Base-by-base conservation (phyloP, 2,797 vertebrate genomes). In the Zenarchopterus dispar region DNA sequence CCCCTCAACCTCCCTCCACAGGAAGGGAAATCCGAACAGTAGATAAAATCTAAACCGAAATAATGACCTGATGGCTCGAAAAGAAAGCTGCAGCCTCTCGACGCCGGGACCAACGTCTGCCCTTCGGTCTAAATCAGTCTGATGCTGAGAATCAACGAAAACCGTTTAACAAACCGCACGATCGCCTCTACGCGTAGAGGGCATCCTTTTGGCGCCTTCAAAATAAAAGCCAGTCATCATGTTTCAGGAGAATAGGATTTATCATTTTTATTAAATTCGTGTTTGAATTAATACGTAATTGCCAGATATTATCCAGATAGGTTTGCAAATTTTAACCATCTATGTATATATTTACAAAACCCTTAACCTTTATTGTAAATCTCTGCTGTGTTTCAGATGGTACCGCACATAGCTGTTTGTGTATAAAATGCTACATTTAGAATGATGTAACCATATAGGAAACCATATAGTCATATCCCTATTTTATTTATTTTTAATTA, bases 1-100 rank as follows among this genome's bases (percentile, higher is more conserved):
- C 67, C 70, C 26, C 45, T 28, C 39, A 2, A 4, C 48, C 45
- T 15, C 15, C 49, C 48, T 15, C 46, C 42, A 13, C 59, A 0
- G 7, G 7, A 58, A 16, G 57, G 19, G 22, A 26, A 7, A 4
- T n/a, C 7, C 0, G 43, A 0, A 1, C 17, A 15, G 21, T 33
- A 1, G 33, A 10, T 22, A 8, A 16, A 1, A 15, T 11, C 9
- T n/a, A 8, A 23, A 26, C 1, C 24, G 0, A 16, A 53, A 45
- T 1, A 22, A 4, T 9, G 15, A 22, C 3, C 10, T 15, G 3
- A 28, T 4, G 15, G n/a, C 7, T 15, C 23, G 28, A 11, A 4
- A 43, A 5, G 21, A 26, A 46, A 33, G 46, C 18, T 0, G 17
- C n/a, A 18, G 39, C 56, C 62, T 21, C 0, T 45, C 21, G 6